Evolutionary conservation across 2,888 invertebrate genomes (phyloP).

Genomic region (Bellardia pandia): DNA sequence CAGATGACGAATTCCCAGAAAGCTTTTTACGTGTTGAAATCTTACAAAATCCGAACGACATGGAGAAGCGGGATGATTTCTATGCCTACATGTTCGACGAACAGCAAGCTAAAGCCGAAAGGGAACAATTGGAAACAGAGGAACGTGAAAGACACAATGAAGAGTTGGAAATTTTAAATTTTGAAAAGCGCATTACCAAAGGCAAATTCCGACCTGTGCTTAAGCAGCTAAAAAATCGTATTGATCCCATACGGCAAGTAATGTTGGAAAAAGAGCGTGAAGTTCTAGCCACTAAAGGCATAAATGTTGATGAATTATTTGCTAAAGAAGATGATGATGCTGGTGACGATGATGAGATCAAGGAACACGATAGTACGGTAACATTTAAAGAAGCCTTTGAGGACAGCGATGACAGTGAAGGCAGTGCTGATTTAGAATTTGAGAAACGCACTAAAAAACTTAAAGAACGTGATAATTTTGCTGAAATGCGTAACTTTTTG

Average conservation of each 20-base stretch:
- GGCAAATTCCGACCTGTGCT: conserved; percentile 83
- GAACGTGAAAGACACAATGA: conserved; percentile 71
- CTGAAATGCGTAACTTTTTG: conserved; percentile 83
- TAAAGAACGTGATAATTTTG: conserved; percentile 82
- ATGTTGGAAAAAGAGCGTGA: conserved; percentile 83
- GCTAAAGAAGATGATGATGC: conserved; percentile 71
- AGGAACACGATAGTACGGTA: conserved; percentile 66
- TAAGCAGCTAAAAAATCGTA: conserved; percentile 82
- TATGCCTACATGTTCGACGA: conserved; percentile 83
- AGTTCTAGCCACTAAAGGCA: conserved; percentile 82
- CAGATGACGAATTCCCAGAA: conserved; percentile 79
- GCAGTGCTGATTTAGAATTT: conserved; percentile 78
- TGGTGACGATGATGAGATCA: conserved; percentile 39
- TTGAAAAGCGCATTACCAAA: conserved; percentile 82
- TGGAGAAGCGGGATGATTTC: conserved; percentile 81
- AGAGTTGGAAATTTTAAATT: conserved; percentile 81
- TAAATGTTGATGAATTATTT: conserved; percentile 82
- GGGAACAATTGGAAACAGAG: conserved; percentile 71
- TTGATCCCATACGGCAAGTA: conserved; percentile 83
- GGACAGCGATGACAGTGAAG: conserved; percentile 74
- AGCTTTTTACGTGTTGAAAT: conserved; percentile 81
- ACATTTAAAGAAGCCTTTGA: conserved; percentile 58
- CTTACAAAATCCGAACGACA: conserved; percentile 77
- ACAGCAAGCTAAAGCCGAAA: conserved; percentile 75
- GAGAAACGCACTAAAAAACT: conserved; percentile 78